Conservation (phyloP, 2,888 invertebrate genomes). For the Orthonychiurus folsomi region DNA sequence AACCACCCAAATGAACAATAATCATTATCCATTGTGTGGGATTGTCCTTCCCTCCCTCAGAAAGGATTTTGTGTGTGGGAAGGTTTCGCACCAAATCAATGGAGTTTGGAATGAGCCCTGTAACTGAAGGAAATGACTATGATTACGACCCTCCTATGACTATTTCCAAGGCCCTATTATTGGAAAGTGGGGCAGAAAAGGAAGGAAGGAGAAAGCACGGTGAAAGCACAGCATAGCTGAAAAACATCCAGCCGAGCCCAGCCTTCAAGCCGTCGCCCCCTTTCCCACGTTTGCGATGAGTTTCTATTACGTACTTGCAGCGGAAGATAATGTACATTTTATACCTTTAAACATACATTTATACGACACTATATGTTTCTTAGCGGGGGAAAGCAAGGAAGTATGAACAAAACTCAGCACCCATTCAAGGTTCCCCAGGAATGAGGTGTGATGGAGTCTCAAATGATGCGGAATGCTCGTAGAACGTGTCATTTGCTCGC, state of each 20-base stretch:
- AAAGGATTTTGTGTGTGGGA: neutral
- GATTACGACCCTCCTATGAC: neutral
- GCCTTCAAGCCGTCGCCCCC: no score
- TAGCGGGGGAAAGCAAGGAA: no score
- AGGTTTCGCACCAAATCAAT: neutral
- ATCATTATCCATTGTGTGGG: neutral
- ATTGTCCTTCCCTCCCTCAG: neutral
- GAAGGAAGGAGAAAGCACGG: neutral
- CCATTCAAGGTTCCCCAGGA: conserved; percentile 4
- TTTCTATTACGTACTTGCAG: neutral
- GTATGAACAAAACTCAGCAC: neutral
- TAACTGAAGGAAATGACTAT: neutral
- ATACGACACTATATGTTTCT: neutral
- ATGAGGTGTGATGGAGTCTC: conserved; percentile 24
- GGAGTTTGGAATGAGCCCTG: neutral
- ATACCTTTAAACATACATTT: neutral
- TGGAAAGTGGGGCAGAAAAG: neutral
- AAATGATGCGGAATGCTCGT: conserved; percentile 21
- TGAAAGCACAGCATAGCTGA: no score
- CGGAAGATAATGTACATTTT: neutral
- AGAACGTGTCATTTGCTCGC: conserved; percentile 20
- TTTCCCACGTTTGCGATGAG: neutral
- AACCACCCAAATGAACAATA: neutral
- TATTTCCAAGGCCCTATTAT: neutral
- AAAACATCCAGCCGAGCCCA: no score